phyloP scores from a whole-genome alignment of 2,888 invertebrate species.

The Drosophila subsilvestris region DNA sequence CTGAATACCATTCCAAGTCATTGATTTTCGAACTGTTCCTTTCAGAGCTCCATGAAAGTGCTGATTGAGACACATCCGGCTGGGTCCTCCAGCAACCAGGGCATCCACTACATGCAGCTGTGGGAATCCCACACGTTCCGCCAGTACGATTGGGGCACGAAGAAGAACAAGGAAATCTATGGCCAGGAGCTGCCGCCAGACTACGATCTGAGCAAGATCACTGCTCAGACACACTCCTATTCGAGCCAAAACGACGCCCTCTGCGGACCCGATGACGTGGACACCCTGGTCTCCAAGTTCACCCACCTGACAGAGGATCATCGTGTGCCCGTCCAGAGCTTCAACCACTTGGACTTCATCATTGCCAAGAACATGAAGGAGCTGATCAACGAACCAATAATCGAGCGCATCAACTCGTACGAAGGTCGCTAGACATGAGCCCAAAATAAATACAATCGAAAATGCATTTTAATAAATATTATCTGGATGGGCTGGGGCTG shows the following conservation, averaged over 20 bases:
- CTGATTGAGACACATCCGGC: slow-evolving; percentile 79
- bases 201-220: slow-evolving; percentile 75
- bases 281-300: slow-evolving; percentile 63
- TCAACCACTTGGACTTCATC: slow-evolving; percentile 82
- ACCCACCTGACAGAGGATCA: slow-evolving; percentile 70
- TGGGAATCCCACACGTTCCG: slow-evolving; percentile 69
- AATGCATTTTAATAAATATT: not conserved
- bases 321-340: slow-evolving; percentile 70
- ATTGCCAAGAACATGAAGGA: slow-evolving; percentile 75
- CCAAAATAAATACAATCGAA: slow-evolving; percentile 9
- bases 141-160: slow-evolving; percentile 77
- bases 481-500: slow-evolving; percentile 1
- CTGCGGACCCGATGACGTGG: slow-evolving; percentile 76
- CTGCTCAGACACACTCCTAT: slow-evolving; percentile 73
- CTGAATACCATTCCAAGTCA: not conserved
- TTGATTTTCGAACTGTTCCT: not conserved
- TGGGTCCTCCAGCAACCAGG: slow-evolving; percentile 80
- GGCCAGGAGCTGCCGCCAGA: slow-evolving; percentile 72
- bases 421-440: slow-evolving; percentile 39
- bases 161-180: slow-evolving; percentile 67
- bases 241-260: slow-evolving; percentile 77
- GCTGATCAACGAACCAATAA: slow-evolving; percentile 70
- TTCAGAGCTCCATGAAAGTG: slow-evolving; percentile 65
- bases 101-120: slow-evolving; percentile 78
- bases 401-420: slow-evolving; percentile 58